Conservation (phyloP, 2,113 vertebrate species). For the Mionectes macconnelli region DNA sequence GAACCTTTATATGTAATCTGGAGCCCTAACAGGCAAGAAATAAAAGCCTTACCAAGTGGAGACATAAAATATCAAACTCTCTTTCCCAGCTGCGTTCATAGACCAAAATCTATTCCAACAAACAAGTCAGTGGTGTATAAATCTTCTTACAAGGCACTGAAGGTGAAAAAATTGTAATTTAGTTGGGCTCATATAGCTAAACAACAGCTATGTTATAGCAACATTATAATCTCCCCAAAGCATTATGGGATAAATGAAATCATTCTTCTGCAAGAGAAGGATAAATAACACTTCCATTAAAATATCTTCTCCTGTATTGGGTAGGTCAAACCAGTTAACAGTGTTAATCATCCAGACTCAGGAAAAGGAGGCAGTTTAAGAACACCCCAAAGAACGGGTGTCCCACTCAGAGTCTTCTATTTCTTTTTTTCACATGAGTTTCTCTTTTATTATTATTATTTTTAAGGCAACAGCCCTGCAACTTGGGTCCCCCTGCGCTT, state of each 20-base stretch:
- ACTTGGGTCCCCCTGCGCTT: background rate
- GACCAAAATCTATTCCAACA: background rate
- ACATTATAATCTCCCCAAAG: slow-evolving; percentile 71
- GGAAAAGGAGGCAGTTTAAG: slow-evolving; percentile 36
- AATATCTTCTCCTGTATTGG: slow-evolving; percentile 47
- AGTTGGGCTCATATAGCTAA: slow-evolving; percentile 70
- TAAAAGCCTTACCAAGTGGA: background rate
- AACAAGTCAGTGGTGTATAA: background rate
- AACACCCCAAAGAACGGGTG: background rate
- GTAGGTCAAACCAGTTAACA: slow-evolving; percentile 35
- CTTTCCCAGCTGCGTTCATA: background rate
- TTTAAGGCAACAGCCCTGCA: background rate
- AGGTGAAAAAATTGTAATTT: slow-evolving; percentile 30
- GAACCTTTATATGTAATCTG: background rate
- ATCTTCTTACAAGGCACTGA: slow-evolving; percentile 8
- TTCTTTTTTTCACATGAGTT: background rate
- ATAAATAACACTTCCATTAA: slow-evolving; percentile 69
- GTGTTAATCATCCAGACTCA: slow-evolving; percentile 41
- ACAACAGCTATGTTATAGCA: slow-evolving; percentile 77
- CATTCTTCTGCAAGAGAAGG: slow-evolving; percentile 80
- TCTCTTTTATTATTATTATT: background rate
- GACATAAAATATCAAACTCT: background rate
- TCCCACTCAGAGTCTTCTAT: background rate
- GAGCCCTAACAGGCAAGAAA: background rate
- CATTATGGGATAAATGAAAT: slow-evolving; percentile 63